Base-by-base conservation (phyloP, 2,888 invertebrate species). In the Falcaria lacertinaria region DNA sequence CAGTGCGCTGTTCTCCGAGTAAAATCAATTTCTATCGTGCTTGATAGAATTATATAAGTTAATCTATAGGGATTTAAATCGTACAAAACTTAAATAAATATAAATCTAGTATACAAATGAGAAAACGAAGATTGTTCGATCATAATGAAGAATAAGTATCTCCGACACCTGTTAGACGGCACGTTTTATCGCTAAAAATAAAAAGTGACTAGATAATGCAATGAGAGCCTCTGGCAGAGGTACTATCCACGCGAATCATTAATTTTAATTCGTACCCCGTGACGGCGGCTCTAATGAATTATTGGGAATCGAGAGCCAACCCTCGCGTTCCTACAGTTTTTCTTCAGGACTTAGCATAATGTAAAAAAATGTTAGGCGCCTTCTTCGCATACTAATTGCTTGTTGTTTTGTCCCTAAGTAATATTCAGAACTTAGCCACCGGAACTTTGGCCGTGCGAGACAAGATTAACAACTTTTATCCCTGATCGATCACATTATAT, bases 201-300 rank as follows among this genome's bases (percentile, higher is more conserved):
- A 85, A 85, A 85, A 87, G 80, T 76, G 82, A 75, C 77, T 79
- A 66, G 77, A 81, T 81, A 80, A 82, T 73, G 71, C 79, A 75
- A 74, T 74, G 76, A 72, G 77, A 81, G 80, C 73, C 74, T 74
- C 63, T 72, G 69, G 67, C 77, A 68, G 71, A 78, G 74, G 69
- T 72, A 72, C 75, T 74, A 75, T 79, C 77, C 76, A 82, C 76
- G 74, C 85, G 82, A 83, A 85, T 88, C 89, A 89, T 89, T 87
- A 88, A 89, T 88, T 88, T 88, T 88, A 89, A 89, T 89, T 89
- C 86, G 82, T 76, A 74, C 76, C 80, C 80, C 80, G 83, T 80
- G 86, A 84, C 79, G 80, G 69, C 69, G 68, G 75, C 80, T 79
- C 73, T 89, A 88, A 89, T 89, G 88, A 88, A 87, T 88, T 87